A percentile compares a stretch with the other conserved stretches of the same genome.
Evolutionary conservation across 2,888 invertebrate genomes (phyloP).

Genomic region (Octodonta nipae): DNA sequence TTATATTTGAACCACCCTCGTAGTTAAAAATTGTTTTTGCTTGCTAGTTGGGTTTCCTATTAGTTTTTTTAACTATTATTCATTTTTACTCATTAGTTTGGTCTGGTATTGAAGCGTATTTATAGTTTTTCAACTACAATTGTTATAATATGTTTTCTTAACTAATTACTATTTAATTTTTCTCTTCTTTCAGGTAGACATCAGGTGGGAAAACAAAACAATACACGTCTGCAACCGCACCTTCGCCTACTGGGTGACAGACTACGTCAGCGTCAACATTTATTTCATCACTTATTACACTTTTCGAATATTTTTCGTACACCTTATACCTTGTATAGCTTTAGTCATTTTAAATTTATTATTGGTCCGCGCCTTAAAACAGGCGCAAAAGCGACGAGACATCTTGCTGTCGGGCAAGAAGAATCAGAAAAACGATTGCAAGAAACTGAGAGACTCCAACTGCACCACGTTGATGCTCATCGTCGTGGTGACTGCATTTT

Average conservation of each 20-base stretch:
- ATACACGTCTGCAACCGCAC: conserved; percentile 52
- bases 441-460: conserved; percentile 63
- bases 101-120: too few relatives aligned
- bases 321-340: conserved; percentile 76
- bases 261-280: conserved; percentile 51
- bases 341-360: conserved; percentile 79
- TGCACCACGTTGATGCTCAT: conserved; percentile 80
- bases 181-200: conserved; percentile 39
- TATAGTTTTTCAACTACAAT: too few relatives aligned
- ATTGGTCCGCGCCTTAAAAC: conserved; percentile 71
- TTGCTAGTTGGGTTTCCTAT: too few relatives aligned
- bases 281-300: conserved; percentile 74
- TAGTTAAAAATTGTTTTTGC: too few relatives aligned
- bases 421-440: conserved; percentile 59
- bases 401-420: conserved; percentile 30
- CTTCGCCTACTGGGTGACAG: conserved; percentile 57
- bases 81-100: too few relatives aligned
- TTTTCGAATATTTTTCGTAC: conserved; percentile 84
- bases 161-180: conserved; percentile 1
- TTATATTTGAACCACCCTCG: too few relatives aligned
- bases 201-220: conserved; percentile 56
- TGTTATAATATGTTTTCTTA: too few relatives aligned
- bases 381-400: conserved; percentile 50
- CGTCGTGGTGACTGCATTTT: conserved; percentile 72
- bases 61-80: too few relatives aligned